phyloP scores from a whole-genome alignment of 2,888 invertebrate species.

The Entomobrya proxima region DNA sequence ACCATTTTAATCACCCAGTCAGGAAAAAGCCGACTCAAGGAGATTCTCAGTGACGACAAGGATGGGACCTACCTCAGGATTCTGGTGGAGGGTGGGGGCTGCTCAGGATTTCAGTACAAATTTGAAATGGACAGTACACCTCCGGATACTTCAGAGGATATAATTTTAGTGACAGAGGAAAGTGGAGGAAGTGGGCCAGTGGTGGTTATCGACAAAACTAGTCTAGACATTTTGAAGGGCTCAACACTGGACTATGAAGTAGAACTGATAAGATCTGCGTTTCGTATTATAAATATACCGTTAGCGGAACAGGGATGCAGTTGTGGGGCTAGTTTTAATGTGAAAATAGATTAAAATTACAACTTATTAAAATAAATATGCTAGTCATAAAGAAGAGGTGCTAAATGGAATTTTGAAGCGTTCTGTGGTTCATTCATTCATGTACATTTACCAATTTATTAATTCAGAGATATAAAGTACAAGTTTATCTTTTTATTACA shows the following conservation, averaged over 20 bases:
- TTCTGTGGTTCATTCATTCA: too few species aligned
- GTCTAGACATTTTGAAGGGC: conserved; percentile 94
- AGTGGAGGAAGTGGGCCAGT: conserved; percentile 81
- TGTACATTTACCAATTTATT: too few species aligned
- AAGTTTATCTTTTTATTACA: too few species aligned
- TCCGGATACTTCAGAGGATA: conserved; percentile 83
- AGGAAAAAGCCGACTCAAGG: conserved; percentile 85
- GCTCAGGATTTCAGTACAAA: conserved; percentile 99
- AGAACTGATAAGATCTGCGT: conserved; percentile 95
- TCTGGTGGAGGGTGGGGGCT: conserved; percentile 97
- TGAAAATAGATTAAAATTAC: conserved; percentile 87
- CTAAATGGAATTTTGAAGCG: too few species aligned
- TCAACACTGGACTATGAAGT: conserved; percentile 96
- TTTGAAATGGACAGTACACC: conserved; percentile 90
- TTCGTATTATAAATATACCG: conserved; percentile 94
- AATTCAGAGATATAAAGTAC: too few species aligned
- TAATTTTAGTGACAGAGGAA: conserved; percentile 87
- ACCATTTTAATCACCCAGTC: conserved; percentile 85
- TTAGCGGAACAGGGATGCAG: conserved; percentile 98
- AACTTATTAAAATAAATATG: too few species aligned
- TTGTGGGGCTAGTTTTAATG: conserved; percentile 97
- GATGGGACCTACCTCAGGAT: conserved; percentile 84
- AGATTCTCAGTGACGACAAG: conserved; percentile 82
- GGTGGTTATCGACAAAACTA: conserved; percentile 92
- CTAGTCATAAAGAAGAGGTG: too few species aligned